A percentile compares a stretch with the other conserved stretches of the same genome.
Conservation (phyloP, 2,113 vertebrate species). For the Oostethus manadensis region DNA sequence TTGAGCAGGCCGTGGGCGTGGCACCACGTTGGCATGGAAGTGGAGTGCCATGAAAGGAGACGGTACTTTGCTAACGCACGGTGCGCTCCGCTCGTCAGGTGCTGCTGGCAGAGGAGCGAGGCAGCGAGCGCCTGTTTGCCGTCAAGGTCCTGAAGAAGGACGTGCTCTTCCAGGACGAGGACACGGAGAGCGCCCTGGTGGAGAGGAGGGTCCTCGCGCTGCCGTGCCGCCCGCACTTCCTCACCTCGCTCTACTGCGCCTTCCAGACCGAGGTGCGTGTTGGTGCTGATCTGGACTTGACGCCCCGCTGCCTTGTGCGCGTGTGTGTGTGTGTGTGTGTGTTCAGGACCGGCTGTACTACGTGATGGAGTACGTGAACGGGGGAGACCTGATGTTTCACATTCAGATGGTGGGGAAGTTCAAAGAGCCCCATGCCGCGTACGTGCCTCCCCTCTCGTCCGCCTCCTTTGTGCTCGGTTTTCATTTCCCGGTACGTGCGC, state of each 20-base stretch:
- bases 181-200: constrained; percentile 89
- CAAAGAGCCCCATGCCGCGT: constrained; percentile 91
- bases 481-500: constrained; percentile 24
- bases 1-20: no score
- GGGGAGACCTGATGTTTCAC: constrained; percentile 92
- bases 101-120: constrained; percentile 83
- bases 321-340: constrained; percentile 21
- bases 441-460: constrained; percentile 70
- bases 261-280: constrained; percentile 85
- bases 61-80: not conserved
- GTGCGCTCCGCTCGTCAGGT: constrained; percentile 63
- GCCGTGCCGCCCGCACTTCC: constrained; percentile 80
- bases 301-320: no score
- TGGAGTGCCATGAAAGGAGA: no score
- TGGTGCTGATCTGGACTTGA: no score
- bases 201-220: constrained; percentile 84
- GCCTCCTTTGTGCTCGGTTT: constrained; percentile 27
- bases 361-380: constrained; percentile 91
- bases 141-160: constrained; percentile 92
- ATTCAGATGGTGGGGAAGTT: constrained; percentile 91
- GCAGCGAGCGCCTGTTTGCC: constrained; percentile 80
- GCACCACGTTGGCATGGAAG: no score
- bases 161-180: constrained; percentile 88
- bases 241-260: constrained; percentile 83
- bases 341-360: constrained; percentile 88